Evolutionary conservation across 2,797 vertebrate genomes (phyloP).

Genomic region (Muraenolepis orangiensis): DNA sequence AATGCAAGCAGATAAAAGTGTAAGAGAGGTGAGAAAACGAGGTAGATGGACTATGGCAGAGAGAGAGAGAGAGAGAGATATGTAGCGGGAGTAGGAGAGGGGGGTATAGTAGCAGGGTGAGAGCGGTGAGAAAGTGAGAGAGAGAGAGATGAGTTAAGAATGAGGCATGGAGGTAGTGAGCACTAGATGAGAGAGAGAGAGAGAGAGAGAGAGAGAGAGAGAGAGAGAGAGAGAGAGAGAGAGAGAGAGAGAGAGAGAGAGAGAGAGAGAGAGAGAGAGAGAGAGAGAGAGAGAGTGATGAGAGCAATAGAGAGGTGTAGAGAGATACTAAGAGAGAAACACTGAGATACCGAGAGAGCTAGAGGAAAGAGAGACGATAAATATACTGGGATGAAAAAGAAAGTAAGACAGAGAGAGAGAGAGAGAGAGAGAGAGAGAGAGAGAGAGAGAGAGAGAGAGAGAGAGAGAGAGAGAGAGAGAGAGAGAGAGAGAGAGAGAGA

Average conservation of each 20-base stretch:
- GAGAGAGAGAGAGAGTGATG: neutral
- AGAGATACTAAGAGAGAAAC: conserved; percentile 30
- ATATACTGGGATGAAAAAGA: conserved; percentile 36
- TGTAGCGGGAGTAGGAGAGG: too few species aligned
- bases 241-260: conserved; percentile 19
- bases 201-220: conserved; percentile 22
- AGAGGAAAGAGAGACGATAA: too few species aligned
- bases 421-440: neutral
- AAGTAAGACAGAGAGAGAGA: conserved; percentile 22
- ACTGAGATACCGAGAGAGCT: conserved; percentile 33
- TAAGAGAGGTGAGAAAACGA: neutral
- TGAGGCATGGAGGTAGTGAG: neutral
- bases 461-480: conserved; percentile 35
- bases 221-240: conserved; percentile 38
- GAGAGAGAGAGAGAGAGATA: neutral
- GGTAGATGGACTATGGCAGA: neutral
- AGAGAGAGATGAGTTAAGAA: neutral
- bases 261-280: conserved; percentile 16
- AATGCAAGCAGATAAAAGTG: too few species aligned
- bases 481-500: conserved; percentile 19
- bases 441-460: conserved; percentile 33
- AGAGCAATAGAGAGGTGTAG: conserved; percentile 19
- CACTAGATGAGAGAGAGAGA: neutral
- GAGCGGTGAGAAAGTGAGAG: conserved; percentile 1
- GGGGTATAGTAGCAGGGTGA: too few species aligned